Evolutionary conservation across 2,797 vertebrate species (phyloP).

Genomic region (Anabacerthia variegaticeps): DNA sequence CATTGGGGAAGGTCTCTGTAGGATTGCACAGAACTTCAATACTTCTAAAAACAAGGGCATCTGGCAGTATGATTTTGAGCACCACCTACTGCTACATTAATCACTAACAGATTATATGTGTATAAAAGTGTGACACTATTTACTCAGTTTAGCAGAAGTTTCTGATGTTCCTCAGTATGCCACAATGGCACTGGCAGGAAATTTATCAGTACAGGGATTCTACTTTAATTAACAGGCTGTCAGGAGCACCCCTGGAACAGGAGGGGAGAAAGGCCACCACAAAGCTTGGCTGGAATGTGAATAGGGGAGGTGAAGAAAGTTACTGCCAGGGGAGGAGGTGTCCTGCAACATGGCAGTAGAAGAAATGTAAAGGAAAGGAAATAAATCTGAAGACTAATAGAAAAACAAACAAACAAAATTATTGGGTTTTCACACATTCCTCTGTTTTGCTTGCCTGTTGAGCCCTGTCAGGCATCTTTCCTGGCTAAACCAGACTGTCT

Average conservation of each 20-base stretch:
- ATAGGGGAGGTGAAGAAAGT: neutral
- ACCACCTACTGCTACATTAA: neutral
- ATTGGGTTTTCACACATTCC: neutral
- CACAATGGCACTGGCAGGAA: neutral
- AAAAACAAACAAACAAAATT: neutral
- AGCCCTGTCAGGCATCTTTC: neutral
- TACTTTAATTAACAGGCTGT: constrained; percentile 7
- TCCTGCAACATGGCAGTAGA: neutral
- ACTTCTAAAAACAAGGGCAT: neutral
- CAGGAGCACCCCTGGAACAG: neutral
- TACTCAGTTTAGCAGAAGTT: constrained; percentile 14
- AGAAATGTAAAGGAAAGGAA: neutral
- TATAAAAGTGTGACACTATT: neutral
- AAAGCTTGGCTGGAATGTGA: neutral
- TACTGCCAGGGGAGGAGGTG: neutral
- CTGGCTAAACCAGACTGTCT: neutral
- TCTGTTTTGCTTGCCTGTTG: neutral
- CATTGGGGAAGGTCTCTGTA: neutral
- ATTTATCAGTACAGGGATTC: constrained; percentile 15
- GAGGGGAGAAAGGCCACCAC: neutral
- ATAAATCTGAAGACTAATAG: neutral
- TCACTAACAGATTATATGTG: neutral
- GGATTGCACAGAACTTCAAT: neutral
- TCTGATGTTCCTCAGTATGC: constrained; percentile 47
- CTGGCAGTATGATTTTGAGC: neutral